phyloP scores from a whole-genome alignment of 23 tunicate species.

The Trididemnum clinides region DNA sequence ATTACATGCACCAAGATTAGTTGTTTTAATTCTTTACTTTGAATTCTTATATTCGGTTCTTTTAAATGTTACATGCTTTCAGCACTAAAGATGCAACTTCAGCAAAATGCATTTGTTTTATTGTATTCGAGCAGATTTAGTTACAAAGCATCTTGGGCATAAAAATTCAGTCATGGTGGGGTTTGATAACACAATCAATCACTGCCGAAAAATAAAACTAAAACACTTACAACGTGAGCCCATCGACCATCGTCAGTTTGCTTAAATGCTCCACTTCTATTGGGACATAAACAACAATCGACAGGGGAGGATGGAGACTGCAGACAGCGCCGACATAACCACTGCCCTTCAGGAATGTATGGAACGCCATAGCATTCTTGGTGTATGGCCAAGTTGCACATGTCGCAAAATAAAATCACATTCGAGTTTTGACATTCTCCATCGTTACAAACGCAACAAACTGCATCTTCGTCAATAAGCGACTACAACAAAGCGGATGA shows the following conservation, averaged over 20 bases:
- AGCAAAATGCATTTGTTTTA: too few relatives aligned
- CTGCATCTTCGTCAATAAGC: slow-evolving; percentile 95
- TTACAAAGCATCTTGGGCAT: too few relatives aligned
- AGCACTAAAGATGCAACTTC: too few relatives aligned
- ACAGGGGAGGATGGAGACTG: slow-evolving; percentile 96
- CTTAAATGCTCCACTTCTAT: slow-evolving; percentile 89
- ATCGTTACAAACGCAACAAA: slow-evolving; percentile 98
- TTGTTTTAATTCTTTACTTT: too few relatives aligned
- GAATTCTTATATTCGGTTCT: too few relatives aligned
- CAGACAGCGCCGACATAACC: slow-evolving; percentile 90
- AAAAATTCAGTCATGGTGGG: neutral
- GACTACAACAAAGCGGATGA: slow-evolving; percentile 31
- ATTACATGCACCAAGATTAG: too few relatives aligned
- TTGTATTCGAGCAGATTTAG: too few relatives aligned
- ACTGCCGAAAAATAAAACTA: neutral
- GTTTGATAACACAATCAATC: neutral
- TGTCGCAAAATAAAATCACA: slow-evolving; percentile 92
- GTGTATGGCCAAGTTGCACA: slow-evolving; percentile 98
- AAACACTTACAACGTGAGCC: slow-evolving; percentile 73
- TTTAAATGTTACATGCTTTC: too few relatives aligned
- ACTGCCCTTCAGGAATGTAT: slow-evolving; percentile 98
- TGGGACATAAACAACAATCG: slow-evolving; percentile 91
- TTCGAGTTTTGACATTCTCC: slow-evolving; percentile 99
- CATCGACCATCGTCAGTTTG: slow-evolving; percentile 95
- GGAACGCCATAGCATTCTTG: slow-evolving; percentile 99